Conservation (phyloP, 35 echinoderm and acorn worm species). For the Strongylocentrotus purpuratus region DNA sequence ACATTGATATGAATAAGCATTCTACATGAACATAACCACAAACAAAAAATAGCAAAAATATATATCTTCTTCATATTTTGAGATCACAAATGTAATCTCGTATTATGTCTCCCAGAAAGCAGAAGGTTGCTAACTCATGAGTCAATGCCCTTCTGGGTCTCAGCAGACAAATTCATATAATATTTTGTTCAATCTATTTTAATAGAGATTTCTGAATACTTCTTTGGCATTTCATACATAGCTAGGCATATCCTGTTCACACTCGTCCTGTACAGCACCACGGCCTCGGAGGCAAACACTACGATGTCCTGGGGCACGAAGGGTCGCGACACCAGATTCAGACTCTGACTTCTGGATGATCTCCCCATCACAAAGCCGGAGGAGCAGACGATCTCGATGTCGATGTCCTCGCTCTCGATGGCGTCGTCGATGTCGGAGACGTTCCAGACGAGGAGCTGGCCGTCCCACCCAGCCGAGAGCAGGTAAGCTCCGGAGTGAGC, state of each 20-base stretch:
- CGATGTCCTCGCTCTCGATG: slow-evolving; percentile 57
- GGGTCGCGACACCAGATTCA: slow-evolving; percentile 9
- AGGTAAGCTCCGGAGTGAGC: slow-evolving; percentile 63
- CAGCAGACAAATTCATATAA: too few relatives aligned
- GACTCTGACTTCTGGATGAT: slow-evolving; percentile 27
- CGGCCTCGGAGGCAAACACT: background rate
- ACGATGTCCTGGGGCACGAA: slow-evolving; percentile 47
- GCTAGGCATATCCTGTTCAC: slow-evolving; percentile 51
- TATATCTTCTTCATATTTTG: too few relatives aligned
- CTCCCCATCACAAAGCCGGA: slow-evolving; percentile 76
- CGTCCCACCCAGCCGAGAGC: slow-evolving; percentile 77
- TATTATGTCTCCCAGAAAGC: too few relatives aligned
- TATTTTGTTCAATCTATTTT: too few relatives aligned
- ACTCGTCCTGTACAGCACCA: slow-evolving; percentile 41
- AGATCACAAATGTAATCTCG: too few relatives aligned
- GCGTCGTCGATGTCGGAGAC: slow-evolving; percentile 72
- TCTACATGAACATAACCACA: too few relatives aligned
- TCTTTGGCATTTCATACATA: slow-evolving; percentile 58
- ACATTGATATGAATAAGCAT: too few relatives aligned
- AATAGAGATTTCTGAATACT: background rate
- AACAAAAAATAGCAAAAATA: too few relatives aligned
- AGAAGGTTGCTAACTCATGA: too few relatives aligned
- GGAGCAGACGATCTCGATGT: slow-evolving; percentile 61
- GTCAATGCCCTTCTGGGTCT: too few relatives aligned
- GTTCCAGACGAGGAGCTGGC: slow-evolving; percentile 79